Percentiles rank a stretch among this genome's conserved stretches.
phyloP scores from a whole-genome alignment of 2,113 vertebrate species.

The Syngnathoides biaculeatus region DNA sequence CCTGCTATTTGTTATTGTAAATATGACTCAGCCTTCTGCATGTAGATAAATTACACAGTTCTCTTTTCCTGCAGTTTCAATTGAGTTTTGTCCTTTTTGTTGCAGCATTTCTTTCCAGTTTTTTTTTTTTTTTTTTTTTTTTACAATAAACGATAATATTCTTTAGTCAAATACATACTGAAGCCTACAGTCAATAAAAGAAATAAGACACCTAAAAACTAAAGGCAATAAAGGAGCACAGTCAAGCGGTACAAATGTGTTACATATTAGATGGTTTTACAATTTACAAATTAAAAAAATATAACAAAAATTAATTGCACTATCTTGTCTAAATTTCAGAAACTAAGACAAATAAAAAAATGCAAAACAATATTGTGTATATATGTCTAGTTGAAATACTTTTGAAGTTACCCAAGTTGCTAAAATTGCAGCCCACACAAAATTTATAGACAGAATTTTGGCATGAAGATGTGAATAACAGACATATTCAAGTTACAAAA shows the following conservation, averaged over 20 bases:
- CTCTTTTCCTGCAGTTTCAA: constrained; percentile 23
- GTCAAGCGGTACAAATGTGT: constrained; percentile 65
- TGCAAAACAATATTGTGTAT: constrained; percentile 42
- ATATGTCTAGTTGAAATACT: constrained; percentile 5
- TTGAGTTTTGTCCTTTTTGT: background rate
- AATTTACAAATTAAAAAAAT: constrained; percentile 31
- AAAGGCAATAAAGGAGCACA: constrained; percentile 55
- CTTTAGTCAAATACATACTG: constrained; percentile 76
- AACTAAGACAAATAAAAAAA: constrained; percentile 39
- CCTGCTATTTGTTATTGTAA: constrained; percentile 91
- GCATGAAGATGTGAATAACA: background rate
- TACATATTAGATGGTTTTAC: constrained; percentile 54
- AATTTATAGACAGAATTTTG: background rate
- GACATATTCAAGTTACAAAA: background rate
- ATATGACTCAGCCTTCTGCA: constrained; percentile 82
- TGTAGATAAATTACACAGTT: constrained; percentile 77
- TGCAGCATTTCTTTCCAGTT: constrained; percentile 31
- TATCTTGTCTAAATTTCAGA: constrained; percentile 48
- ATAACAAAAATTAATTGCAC: background rate
- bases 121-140: constrained; percentile 44
- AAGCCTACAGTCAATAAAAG: constrained; percentile 91
- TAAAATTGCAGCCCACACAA: constrained; percentile 54
- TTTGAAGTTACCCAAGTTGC: constrained; percentile 61
- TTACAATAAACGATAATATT: constrained; percentile 62
- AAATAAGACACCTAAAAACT: constrained; percentile 70